phyloP scores from a whole-genome alignment of 2,888 invertebrate genomes.

The Byasa hedistus region DNA sequence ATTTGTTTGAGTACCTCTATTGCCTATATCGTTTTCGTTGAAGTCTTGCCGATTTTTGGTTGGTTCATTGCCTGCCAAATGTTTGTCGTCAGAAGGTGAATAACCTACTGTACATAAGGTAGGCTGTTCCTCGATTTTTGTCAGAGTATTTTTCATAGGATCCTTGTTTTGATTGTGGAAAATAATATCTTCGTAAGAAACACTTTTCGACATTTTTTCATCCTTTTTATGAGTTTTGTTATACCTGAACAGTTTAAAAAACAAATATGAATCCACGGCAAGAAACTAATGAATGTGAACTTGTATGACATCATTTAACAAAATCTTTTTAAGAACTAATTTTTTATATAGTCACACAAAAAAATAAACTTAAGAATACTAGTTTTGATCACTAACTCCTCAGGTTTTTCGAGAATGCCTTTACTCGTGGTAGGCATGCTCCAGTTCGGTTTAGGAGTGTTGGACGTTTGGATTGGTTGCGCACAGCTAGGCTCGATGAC shows the following conservation, averaged over 20 bases:
- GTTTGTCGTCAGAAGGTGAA: conserved; percentile 13
- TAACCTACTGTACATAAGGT: not conserved
- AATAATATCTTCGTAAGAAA: conserved; percentile 18
- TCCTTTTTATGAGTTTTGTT: conserved; percentile 10
- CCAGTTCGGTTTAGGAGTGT: not conserved
- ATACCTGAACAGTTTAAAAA: not conserved
- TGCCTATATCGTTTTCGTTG: not conserved
- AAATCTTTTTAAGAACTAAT: no score
- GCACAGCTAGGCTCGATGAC: not conserved
- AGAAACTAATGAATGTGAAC: no score
- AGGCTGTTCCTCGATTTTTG: not conserved
- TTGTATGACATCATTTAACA: no score
- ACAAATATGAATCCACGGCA: no score
- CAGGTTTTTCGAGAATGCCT: conserved; percentile 13
- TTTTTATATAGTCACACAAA: no score
- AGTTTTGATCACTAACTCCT: conserved; percentile 1
- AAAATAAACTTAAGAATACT: no score
- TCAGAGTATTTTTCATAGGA: not conserved
- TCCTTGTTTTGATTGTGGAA: not conserved
- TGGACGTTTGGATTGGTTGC: not conserved
- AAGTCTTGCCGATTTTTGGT: no score
- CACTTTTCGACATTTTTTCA: conserved; percentile 11
- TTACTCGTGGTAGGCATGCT: conserved; percentile 3
- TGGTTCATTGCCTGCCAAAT: not conserved
- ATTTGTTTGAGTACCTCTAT: not conserved